These are phyloP conservation scores for Malthinus seriepunctatus DNA, from an alignment of 2,888 invertebrate species.

Conservation along the genomic window DNA sequence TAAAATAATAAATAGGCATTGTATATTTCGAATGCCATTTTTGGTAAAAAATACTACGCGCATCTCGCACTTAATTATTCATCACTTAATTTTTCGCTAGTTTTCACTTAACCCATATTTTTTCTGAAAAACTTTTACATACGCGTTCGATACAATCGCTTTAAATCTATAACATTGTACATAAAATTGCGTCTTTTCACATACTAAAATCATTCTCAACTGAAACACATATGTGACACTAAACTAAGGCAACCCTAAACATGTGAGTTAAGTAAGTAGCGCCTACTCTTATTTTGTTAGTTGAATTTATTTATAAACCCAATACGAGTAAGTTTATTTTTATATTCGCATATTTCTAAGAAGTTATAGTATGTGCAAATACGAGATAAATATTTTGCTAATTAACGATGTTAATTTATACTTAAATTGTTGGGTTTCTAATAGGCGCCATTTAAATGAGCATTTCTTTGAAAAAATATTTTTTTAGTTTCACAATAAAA, in stretches of 20 bases:
- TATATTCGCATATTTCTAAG: too few relatives aligned
- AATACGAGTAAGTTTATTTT: too few relatives aligned
- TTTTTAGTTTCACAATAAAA: too few relatives aligned
- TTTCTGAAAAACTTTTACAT: background rate
- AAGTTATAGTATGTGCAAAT: too few relatives aligned
- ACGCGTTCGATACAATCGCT: background rate
- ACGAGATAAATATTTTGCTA: too few relatives aligned
- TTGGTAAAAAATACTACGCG: slow-evolving; percentile 11
- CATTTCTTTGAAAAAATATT: too few relatives aligned
- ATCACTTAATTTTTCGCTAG: background rate
- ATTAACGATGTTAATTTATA: too few relatives aligned
- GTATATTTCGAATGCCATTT: slow-evolving; percentile 24
- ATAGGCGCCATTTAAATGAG: too few relatives aligned
- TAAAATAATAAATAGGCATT: slow-evolving; percentile 17
- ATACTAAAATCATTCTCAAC: slow-evolving; percentile 32
- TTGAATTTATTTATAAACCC: slow-evolving; percentile 35
- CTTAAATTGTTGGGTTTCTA: too few relatives aligned
- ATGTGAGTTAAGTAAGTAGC: slow-evolving; percentile 24
- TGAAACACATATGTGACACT: slow-evolving; percentile 26
- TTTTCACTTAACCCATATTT: slow-evolving; percentile 21
- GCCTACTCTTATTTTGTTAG: slow-evolving; percentile 27
- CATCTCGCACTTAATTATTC: slow-evolving; percentile 27
- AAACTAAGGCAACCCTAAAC: slow-evolving; percentile 27
- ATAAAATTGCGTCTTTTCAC: slow-evolving; percentile 19
- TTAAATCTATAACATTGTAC: background rate